Evolutionary conservation across 1,140 invertebrate species (phyloP).

Genomic region (Helicoverpa zea): DNA sequence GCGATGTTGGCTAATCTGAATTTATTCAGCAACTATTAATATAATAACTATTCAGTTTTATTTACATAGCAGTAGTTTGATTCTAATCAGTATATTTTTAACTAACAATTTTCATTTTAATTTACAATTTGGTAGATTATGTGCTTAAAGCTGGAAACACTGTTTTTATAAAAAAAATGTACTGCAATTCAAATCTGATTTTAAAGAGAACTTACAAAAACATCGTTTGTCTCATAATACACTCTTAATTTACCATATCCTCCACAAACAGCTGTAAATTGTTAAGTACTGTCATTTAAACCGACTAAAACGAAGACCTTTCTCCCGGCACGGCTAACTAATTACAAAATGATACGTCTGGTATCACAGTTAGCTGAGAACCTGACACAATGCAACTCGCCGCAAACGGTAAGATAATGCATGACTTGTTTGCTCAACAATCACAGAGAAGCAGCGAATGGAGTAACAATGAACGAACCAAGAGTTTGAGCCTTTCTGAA

Average conservation of each 20-base stretch:
- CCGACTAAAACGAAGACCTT: slow-evolving; percentile 24
- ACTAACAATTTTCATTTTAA: background rate
- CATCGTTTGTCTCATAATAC: too few relatives aligned
- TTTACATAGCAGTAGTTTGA: background rate
- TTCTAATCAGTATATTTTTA: background rate
- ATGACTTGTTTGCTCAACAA: slow-evolving; percentile 20
- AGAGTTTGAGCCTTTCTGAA: too few relatives aligned
- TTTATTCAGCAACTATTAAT: background rate
- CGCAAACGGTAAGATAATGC: slow-evolving; percentile 29
- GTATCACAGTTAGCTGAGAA: slow-evolving; percentile 34
- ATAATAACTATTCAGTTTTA: background rate
- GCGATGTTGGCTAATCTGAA: background rate
- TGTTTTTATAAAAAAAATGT: too few relatives aligned
- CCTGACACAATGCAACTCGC: slow-evolving; percentile 4
- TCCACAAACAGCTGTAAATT: background rate
- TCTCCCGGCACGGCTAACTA: slow-evolving; percentile 10
- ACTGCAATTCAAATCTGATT: too few relatives aligned
- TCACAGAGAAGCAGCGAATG: background rate
- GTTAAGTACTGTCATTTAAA: background rate
- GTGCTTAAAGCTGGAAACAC: too few relatives aligned
- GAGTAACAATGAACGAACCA: background rate
- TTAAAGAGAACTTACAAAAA: too few relatives aligned
- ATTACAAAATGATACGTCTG: slow-evolving; percentile 40
- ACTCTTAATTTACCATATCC: background rate
- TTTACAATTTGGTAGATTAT: too few relatives aligned